Percentiles rank a stretch among this genome's conserved stretches.
phyloP scores from a whole-genome alignment of 2,113 vertebrate species.

The Pagrus major region DNA sequence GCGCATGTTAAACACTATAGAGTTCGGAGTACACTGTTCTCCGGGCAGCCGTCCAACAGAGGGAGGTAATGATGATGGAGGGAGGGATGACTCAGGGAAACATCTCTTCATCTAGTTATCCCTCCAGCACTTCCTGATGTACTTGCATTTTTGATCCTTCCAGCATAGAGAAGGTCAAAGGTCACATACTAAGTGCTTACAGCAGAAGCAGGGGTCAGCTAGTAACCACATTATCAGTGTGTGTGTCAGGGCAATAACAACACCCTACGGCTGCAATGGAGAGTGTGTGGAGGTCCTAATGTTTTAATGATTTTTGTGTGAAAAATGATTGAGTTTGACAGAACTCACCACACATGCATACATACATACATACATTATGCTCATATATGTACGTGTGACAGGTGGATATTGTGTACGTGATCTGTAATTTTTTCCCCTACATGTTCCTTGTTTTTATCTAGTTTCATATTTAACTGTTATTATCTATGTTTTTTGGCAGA shows the following conservation, averaged over 20 bases:
- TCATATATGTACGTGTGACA: too few relatives aligned
- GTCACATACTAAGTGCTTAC: slow-evolving; percentile 66
- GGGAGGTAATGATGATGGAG: slow-evolving; percentile 61
- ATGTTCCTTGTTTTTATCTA: too few relatives aligned
- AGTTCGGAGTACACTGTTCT: slow-evolving; percentile 37
- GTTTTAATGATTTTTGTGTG: slow-evolving; percentile 1
- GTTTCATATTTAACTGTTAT: too few relatives aligned
- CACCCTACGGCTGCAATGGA: slow-evolving; percentile 19
- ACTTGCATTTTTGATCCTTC: slow-evolving; percentile 46
- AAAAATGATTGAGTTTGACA: too few relatives aligned
- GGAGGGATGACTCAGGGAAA: slow-evolving; percentile 78
- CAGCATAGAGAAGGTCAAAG: slow-evolving; percentile 50
- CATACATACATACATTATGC: too few relatives aligned
- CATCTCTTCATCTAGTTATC: slow-evolving; percentile 64
- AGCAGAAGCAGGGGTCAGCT: slow-evolving; percentile 52
- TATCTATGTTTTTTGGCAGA: too few relatives aligned
- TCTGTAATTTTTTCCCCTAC: too few relatives aligned
- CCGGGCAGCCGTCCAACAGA: slow-evolving; percentile 67
- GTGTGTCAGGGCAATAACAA: slow-evolving; percentile 50
- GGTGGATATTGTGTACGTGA: too few relatives aligned
- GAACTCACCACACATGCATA: too few relatives aligned
- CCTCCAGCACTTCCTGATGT: slow-evolving; percentile 39
- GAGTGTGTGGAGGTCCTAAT: slow-evolving; percentile 2
- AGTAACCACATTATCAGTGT: slow-evolving; percentile 65
- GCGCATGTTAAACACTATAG: slow-evolving; percentile 58